Evolutionary conservation across 1,140 invertebrate genomes (phyloP), one percentile per base, ranked within the genome.

Genomic region (Melitaea cinxia): DNA sequence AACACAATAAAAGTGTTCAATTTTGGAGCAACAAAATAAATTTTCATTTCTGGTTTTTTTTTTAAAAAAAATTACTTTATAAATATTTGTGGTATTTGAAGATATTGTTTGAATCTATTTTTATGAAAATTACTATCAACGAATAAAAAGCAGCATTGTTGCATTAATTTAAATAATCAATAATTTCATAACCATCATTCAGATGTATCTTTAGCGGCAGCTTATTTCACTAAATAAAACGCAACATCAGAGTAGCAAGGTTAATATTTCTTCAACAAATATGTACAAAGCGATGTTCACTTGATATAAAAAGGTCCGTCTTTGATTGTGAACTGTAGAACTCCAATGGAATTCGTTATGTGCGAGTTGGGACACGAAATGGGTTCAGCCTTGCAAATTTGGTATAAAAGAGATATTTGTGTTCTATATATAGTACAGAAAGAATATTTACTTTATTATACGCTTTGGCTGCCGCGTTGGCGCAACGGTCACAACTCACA

Each of bases 271-370:
- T 19, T 47, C 12, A 39, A 47, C 42, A 24, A 4, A 23, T 10
- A 2, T 47, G 4, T 10, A 47, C 37, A 24, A 21, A 21, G n/a
- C 6, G 23, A 23, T 47, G 21, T 23, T 12, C 9, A 42, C 23
- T 23, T 47, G 10, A 10, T 23, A 23, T 23, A 19, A 47, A 47
- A 42, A 12, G 1, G 19, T 23, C 19, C 4, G 42, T 10, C 42
- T 19, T 9, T 47, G 17, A 23, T 12, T 23, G 10, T 9, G 42
- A 19, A 47, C 21, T 47, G 17, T 21, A 21, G 10, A 7, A 7
- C 42, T 47, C 1, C 3, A 47, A 47, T 47, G 42, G 42, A 47
- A 47, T 47, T 47, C 23, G 17, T 47, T 21, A 47, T 47, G 17
- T 12, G 19, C 3, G 10, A 4, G 15, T 42, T 14, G 14, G 35